Evolutionary conservation across 2,888 invertebrate genomes (phyloP).

Genomic region (Sarcophaga subvicina): DNA sequence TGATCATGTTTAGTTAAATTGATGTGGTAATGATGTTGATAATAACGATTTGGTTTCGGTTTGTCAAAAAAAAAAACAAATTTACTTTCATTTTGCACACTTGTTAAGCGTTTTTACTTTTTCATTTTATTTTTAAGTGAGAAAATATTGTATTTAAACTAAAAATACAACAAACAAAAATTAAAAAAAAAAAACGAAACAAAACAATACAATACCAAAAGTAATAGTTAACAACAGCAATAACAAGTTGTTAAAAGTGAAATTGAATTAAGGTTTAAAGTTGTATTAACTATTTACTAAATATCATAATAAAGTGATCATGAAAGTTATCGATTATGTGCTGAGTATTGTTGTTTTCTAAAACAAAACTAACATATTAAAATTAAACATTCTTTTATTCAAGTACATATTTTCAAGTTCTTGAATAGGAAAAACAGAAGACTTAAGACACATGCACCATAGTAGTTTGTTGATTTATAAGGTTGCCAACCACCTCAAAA

Average conservation of each 20-base stretch:
- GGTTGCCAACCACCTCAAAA: too few species aligned
- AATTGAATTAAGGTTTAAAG: slow-evolving; percentile 54
- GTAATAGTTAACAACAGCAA: slow-evolving; percentile 34
- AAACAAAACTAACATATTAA: neutral
- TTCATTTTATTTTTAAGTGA: slow-evolving; percentile 34
- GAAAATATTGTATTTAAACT: slow-evolving; percentile 18
- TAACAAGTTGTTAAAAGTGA: slow-evolving; percentile 65
- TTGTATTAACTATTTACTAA: slow-evolving; percentile 27
- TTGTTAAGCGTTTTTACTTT: slow-evolving; percentile 24
- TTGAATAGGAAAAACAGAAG: slow-evolving; percentile 12
- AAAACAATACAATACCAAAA: slow-evolving; percentile 3
- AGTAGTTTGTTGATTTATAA: neutral
- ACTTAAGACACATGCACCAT: slow-evolving; percentile 23
- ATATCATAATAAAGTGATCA: slow-evolving; percentile 42
- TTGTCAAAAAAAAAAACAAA: slow-evolving; percentile 20
- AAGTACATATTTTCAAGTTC: neutral
- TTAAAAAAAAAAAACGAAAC: slow-evolving; percentile 7
- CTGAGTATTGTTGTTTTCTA: neutral
- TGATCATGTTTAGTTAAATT: slow-evolving; percentile 29
- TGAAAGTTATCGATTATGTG: slow-evolving; percentile 14
- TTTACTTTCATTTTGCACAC: slow-evolving; percentile 62
- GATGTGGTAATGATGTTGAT: neutral
- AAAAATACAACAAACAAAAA: slow-evolving; percentile 4
- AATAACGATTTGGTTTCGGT: slow-evolving; percentile 16
- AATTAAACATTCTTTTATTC: neutral